Percentiles rank a stretch among this genome's conserved stretches.
Conservation (phyloP, 2,888 invertebrate genomes). For the Metallyticus violacea region DNA sequence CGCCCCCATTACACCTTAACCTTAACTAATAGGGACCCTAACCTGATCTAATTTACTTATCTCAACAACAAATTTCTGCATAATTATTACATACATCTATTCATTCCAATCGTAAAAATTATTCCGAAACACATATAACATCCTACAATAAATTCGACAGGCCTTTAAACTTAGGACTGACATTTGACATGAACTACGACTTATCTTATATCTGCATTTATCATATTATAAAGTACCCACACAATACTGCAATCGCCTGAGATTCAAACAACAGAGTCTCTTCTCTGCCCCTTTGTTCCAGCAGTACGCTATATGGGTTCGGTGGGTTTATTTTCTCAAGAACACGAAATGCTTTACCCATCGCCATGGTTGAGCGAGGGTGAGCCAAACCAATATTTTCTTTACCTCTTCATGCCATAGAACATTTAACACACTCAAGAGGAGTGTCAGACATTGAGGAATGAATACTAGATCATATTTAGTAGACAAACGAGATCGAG, state of each 20-base stretch:
- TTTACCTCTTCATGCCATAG: not conserved
- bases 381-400: not conserved
- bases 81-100: not conserved
- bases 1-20: not conserved
- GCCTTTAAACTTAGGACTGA: not conserved
- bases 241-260: constrained; percentile 81
- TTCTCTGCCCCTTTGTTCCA: constrained; percentile 85
- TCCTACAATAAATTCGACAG: not conserved
- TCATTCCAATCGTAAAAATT: not conserved
- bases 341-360: constrained; percentile 90
- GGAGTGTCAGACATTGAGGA: not conserved
- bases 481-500: too few relatives aligned
- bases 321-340: constrained; percentile 84
- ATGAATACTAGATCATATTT: not conserved
- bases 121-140: not conserved
- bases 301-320: constrained; percentile 82
- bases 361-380: constrained; percentile 65
- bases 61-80: not conserved
- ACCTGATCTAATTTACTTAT: not conserved
- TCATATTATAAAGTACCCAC: constrained; percentile 51
- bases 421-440: not conserved
- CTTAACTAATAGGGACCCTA: too few relatives aligned
- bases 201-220: not conserved
- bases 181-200: not conserved
- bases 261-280: constrained; percentile 89